These are phyloP conservation scores for Antechinus stuartii DNA, from an alignment of 2,113 vertebrate species.

Conservation along the genomic window DNA sequence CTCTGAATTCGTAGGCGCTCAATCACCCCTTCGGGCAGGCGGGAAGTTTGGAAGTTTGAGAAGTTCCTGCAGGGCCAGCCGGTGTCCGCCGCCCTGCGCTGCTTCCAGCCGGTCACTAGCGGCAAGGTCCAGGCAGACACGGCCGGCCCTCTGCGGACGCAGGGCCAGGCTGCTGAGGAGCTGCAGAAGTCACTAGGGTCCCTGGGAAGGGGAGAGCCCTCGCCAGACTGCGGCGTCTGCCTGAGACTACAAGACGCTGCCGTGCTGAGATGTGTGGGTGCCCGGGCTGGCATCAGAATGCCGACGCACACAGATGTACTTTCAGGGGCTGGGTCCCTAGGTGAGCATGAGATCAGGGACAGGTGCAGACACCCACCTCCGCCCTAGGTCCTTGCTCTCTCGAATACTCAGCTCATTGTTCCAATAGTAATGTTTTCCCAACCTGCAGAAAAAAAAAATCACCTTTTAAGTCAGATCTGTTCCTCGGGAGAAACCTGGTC, in stretches of 20 bases:
- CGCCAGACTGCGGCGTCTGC: not conserved
- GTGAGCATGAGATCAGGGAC: not conserved
- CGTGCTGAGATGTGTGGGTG: not conserved
- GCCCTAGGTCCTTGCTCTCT: not conserved
- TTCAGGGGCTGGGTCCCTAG: not conserved
- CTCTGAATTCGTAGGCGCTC: conserved; percentile 86
- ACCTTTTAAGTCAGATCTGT: not conserved
- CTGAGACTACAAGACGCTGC: not conserved
- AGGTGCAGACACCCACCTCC: not conserved
- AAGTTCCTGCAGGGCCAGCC: conserved; percentile 92
- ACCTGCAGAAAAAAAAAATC: conserved; percentile 4
- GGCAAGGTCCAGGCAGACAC: conserved; percentile 86
- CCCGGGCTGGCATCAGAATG: not conserved
- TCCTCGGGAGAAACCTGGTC: not conserved
- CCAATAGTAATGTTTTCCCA: not conserved
- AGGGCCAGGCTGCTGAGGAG: not conserved
- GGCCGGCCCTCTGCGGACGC: conserved; percentile 77
- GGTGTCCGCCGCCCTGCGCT: conserved; percentile 91
- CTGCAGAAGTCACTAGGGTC: conserved; percentile 40
- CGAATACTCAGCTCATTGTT: not conserved
- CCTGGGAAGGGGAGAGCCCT: not conserved
- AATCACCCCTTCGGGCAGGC: conserved; percentile 90
- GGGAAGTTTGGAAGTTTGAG: conserved; percentile 95
- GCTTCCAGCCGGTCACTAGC: conserved; percentile 88
- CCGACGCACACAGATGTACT: not conserved